Evolutionary conservation across 2,888 invertebrate species (phyloP).

Genomic region (Drosophila fungiperda): DNA sequence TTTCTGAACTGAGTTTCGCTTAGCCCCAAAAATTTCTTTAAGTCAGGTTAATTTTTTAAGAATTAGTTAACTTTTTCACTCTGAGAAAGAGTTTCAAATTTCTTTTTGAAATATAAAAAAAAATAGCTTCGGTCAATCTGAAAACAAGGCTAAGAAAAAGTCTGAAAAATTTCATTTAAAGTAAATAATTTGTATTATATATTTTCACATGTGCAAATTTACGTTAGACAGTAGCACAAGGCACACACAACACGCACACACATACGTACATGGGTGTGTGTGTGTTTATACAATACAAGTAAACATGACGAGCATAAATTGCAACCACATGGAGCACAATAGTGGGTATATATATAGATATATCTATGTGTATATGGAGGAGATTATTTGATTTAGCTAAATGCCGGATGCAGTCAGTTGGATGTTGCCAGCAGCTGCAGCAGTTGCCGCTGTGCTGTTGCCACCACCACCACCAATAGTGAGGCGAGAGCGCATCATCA

Average conservation of each 20-base stretch:
- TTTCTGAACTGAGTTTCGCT: neutral
- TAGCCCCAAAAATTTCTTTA: too few relatives aligned
- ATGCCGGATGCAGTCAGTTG: conserved; percentile 69
- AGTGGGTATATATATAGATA: conserved; percentile 7
- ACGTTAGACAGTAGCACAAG: conserved; percentile 31
- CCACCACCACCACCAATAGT: neutral
- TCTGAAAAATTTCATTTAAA: neutral
- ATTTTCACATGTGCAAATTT: conserved; percentile 33
- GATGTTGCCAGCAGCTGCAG: conserved; percentile 7
- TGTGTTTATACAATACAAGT: conserved; percentile 16
- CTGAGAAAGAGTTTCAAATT: neutral
- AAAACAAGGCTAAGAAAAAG: neutral
- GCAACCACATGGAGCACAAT: conserved; percentile 71
- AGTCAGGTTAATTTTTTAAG: neutral
- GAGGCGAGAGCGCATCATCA: conserved; percentile 57
- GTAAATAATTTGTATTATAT: conserved; percentile 1
- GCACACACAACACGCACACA: conserved; percentile 21
- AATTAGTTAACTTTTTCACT: neutral
- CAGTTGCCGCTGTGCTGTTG: conserved; percentile 5
- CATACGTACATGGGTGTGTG: conserved; percentile 10
- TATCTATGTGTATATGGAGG: conserved; percentile 34
- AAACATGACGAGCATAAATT: conserved; percentile 51
- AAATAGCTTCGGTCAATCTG: neutral
- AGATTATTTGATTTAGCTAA: conserved; percentile 72
- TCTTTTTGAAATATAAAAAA: neutral